Percentiles rank a stretch among this genome's conserved stretches.
Evolutionary conservation across 2,113 vertebrate genomes (phyloP).

Genomic region (Australoheros scitulus): DNA sequence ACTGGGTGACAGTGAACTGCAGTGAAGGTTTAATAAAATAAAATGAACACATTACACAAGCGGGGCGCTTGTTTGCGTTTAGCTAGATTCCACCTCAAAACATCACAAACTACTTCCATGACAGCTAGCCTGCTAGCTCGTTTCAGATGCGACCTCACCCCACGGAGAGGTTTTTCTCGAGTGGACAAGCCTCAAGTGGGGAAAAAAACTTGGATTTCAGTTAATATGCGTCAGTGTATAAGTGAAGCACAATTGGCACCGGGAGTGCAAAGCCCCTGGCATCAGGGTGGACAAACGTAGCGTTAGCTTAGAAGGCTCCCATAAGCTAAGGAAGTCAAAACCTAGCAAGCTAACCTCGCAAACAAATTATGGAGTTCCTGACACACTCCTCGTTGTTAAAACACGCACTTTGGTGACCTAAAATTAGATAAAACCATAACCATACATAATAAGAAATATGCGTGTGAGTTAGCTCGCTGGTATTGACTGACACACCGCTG

Average conservation of each 20-base stretch:
- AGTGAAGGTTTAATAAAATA: not conserved
- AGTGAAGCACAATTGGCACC: not conserved
- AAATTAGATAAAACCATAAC: not conserved
- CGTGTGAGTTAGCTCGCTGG: not conserved
- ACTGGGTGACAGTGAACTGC: not conserved
- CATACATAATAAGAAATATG: not conserved
- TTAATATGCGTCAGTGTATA: not conserved
- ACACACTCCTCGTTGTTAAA: not conserved
- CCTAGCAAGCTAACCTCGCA: constrained; percentile 14
- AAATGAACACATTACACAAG: not conserved
- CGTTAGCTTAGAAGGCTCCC: constrained; percentile 38
- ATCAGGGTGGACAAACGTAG: not conserved
- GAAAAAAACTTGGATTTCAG: not conserved
- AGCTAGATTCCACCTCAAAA: constrained; percentile 30
- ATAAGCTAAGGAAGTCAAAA: constrained; percentile 73
- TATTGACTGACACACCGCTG: not conserved
- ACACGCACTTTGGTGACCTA: not conserved
- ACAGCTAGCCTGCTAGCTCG: constrained; percentile 56
- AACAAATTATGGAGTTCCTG: not conserved
- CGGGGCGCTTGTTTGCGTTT: constrained; percentile 34
- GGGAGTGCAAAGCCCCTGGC: not conserved
- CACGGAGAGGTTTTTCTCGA: not conserved
- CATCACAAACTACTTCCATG: constrained; percentile 27
- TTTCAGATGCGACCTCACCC: not conserved
- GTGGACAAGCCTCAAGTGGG: not conserved